A percentile compares a stretch with the other conserved stretches of the same genome.
Conservation (phyloP, 2,113 vertebrate genomes). For the Lichenostomus cassidix region DNA sequence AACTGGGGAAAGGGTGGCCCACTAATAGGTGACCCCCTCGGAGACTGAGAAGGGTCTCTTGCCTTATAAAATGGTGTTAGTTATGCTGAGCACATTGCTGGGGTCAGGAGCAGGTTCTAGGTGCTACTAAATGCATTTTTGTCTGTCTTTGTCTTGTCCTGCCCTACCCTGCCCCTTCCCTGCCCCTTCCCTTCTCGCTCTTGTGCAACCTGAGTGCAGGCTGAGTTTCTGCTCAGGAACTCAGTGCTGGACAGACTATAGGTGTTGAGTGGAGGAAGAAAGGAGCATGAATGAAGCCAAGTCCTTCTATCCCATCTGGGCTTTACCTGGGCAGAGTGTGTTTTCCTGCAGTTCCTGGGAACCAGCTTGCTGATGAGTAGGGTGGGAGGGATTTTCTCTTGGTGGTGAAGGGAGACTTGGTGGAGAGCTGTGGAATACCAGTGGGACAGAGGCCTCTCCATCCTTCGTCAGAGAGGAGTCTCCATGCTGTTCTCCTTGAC, state of each 20-base stretch:
- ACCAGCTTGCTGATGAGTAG: neutral
- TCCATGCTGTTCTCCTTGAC: slow-evolving; percentile 53
- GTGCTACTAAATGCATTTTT: neutral
- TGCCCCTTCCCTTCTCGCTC: neutral
- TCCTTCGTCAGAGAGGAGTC: neutral
- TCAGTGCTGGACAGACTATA: neutral
- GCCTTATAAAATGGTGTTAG: neutral
- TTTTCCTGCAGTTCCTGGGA: neutral
- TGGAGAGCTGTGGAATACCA: neutral
- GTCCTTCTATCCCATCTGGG: neutral
- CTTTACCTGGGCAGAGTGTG: neutral
- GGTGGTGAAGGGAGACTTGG: neutral
- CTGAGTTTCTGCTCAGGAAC: neutral
- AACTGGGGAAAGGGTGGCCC: neutral
- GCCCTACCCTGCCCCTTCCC: neutral
- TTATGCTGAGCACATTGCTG: neutral
- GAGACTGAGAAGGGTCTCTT: neutral
- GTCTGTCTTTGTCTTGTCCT: neutral
- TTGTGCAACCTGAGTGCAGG: neutral
- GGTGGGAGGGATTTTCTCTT: neutral
- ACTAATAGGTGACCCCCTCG: accelerated
- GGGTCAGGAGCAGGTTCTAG: neutral
- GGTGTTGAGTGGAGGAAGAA: neutral
- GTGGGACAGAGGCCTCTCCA: neutral
- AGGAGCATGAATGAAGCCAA: neutral